Percentiles rank a stretch among this genome's conserved stretches.
Evolutionary conservation across 2,797 vertebrate genomes (phyloP).

Genomic region (Alcedo quadribrachys): DNA sequence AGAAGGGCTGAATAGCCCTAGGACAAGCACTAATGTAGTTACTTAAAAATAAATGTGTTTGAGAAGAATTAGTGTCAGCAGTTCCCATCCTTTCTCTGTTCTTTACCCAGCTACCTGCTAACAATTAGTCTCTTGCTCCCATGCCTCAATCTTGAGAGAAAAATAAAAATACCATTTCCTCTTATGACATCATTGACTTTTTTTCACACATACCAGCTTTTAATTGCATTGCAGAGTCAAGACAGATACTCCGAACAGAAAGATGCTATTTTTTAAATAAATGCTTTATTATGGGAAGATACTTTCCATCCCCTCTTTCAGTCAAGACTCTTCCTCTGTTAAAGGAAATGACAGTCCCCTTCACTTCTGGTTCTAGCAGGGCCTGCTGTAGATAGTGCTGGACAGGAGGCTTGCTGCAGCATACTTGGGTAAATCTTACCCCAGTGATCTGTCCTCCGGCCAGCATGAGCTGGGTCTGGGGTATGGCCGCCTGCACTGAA

Average conservation of each 20-base stretch:
- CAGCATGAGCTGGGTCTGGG: constrained; percentile 97
- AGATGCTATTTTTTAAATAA: neutral
- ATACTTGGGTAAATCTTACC: constrained; percentile 84
- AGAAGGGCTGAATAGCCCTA: neutral
- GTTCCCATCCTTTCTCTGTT: neutral
- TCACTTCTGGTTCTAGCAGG: neutral
- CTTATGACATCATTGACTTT: neutral
- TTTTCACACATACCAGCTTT: neutral
- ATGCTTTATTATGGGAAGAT: neutral
- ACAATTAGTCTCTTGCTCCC: neutral
- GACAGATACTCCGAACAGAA: neutral
- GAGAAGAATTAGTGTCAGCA: neutral
- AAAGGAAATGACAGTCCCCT: neutral
- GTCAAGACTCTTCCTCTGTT: neutral
- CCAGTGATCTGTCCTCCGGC: constrained; percentile 96
- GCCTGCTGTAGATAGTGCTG: neutral
- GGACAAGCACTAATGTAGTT: neutral
- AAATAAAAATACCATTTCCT: neutral
- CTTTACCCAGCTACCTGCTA: neutral
- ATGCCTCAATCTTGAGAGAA: neutral
- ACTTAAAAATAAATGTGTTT: neutral
- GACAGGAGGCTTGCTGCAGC: neutral
- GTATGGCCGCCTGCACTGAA: constrained; percentile 88
- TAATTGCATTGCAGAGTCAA: neutral
- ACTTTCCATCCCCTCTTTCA: neutral